phyloP scores from a whole-genome alignment of 2,797 vertebrate species.

The Cephalopachus bancanus region DNA sequence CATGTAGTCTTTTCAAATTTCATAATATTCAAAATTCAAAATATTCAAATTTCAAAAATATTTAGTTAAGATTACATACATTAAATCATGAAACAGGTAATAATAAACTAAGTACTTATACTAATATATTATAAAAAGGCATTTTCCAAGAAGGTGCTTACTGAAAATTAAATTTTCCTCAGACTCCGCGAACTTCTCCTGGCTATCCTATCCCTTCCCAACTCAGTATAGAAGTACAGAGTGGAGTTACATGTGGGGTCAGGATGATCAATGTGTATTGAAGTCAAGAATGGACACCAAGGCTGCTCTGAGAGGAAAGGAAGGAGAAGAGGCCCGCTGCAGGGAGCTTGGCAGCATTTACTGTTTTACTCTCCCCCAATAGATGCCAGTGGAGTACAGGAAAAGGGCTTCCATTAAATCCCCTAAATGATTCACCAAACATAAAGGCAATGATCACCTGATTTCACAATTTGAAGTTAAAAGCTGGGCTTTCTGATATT shows the following conservation, averaged over 20 bases:
- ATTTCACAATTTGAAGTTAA: constrained; percentile 40
- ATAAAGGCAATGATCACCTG: constrained; percentile 22
- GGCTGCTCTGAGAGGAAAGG: neutral
- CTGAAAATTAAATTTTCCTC: constrained; percentile 36
- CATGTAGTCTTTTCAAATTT: constrained; percentile 22
- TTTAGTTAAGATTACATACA: constrained; percentile 49
- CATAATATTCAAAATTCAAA: too few species aligned
- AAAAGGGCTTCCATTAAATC: constrained; percentile 7
- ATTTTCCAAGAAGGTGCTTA: constrained; percentile 37
- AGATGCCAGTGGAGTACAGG: neutral
- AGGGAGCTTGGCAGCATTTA: neutral
- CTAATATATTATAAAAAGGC: neutral
- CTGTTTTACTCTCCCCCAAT: neutral
- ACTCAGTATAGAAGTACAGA: neutral
- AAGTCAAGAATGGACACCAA: neutral
- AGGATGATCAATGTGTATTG: neutral
- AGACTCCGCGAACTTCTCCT: neutral
- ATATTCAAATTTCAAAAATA: too few species aligned
- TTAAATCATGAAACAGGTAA: constrained; percentile 44
- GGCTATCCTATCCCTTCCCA: neutral
- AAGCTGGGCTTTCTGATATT: neutral
- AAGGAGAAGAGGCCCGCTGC: neutral
- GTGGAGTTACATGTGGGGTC: neutral
- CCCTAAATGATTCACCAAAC: constrained; percentile 12
- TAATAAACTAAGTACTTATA: constrained; percentile 27